Percentiles rank a stretch among this genome's conserved stretches.
phyloP scores from a whole-genome alignment of 2,113 vertebrate species.

The Heterotis niloticus region DNA sequence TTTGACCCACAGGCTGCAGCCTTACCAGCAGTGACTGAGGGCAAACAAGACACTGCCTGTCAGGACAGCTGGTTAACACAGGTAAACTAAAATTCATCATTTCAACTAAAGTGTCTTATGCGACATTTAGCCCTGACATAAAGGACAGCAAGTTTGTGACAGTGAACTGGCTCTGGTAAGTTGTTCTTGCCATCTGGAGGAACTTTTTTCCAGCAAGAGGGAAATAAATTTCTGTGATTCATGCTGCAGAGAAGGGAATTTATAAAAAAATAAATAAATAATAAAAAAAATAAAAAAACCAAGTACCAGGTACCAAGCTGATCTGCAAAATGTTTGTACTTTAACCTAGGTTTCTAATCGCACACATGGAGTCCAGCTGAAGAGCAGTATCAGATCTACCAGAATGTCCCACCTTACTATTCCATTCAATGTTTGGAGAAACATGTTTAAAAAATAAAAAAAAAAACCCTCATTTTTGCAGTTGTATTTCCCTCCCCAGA shows the following conservation, averaged over 20 bases:
- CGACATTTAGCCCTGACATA: too few species aligned
- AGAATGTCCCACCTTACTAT: too few species aligned
- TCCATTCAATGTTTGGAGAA: too few species aligned
- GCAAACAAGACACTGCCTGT: neutral
- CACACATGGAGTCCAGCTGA: neutral
- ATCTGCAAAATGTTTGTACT: neutral
- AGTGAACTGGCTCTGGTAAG: neutral
- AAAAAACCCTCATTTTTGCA: too few species aligned
- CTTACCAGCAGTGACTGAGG: neutral
- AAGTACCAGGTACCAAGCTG: neutral
- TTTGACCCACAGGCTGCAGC: neutral
- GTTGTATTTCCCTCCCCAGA: too few species aligned
- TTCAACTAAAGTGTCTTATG: too few species aligned
- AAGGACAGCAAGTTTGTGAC: too few species aligned
- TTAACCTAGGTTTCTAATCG: too few species aligned
- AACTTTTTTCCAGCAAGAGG: neutral
- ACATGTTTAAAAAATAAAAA: too few species aligned
- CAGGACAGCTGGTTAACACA: neutral
- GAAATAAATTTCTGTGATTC: conserved; percentile 3
- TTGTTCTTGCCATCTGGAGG: conserved; percentile 16
- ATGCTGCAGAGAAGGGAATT: neutral
- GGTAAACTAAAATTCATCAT: too few species aligned
- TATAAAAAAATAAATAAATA: too few species aligned
- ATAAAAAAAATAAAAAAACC: neutral
- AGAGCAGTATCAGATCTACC: neutral